Conservation (phyloP, 2,888 invertebrate genomes). For the Ophraella communa region DNA sequence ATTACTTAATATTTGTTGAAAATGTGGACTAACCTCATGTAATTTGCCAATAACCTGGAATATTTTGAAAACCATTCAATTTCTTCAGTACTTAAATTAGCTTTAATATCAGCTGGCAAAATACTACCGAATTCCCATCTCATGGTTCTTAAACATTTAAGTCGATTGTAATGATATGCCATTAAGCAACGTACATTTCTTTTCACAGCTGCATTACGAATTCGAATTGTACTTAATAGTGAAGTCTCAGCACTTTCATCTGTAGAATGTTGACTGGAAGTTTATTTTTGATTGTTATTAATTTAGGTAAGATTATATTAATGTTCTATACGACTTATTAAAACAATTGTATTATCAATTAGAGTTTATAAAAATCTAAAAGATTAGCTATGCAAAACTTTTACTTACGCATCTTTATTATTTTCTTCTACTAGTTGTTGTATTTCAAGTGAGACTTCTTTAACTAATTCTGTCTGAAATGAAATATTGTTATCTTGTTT, state of each 20-base stretch:
- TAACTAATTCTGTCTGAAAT: slow-evolving; percentile 79
- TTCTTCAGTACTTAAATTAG: slow-evolving; percentile 81
- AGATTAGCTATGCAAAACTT: too few relatives aligned
- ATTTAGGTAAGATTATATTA: too few relatives aligned
- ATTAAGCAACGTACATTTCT: slow-evolving; percentile 90
- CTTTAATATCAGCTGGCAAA: slow-evolving; percentile 83
- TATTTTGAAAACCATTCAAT: slow-evolving; percentile 89
- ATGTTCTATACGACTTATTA: too few relatives aligned
- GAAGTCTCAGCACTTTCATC: slow-evolving; percentile 34
- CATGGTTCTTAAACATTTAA: slow-evolving; percentile 81
- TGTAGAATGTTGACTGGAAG: slow-evolving; percentile 36
- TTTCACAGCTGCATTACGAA: slow-evolving; percentile 85
- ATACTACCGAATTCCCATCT: slow-evolving; percentile 97
- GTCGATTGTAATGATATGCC: slow-evolving; percentile 81
- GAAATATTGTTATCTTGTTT: slow-evolving; percentile 9
- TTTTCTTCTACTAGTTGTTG: slow-evolving; percentile 82
- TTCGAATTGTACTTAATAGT: slow-evolving; percentile 75
- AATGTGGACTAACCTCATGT: slow-evolving; percentile 71
- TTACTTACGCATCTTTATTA: slow-evolving; percentile 82
- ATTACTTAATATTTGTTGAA: neutral
- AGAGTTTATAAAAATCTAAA: too few relatives aligned
- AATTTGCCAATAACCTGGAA: slow-evolving; percentile 82
- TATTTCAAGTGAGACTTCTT: slow-evolving; percentile 88
- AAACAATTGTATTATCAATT: neutral
- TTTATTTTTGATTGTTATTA: too few relatives aligned